A percentile compares a stretch with the other conserved stretches of the same genome.
Evolutionary conservation across 2,113 vertebrate species (phyloP).

Genomic region (Rhynchomys soricoides): DNA sequence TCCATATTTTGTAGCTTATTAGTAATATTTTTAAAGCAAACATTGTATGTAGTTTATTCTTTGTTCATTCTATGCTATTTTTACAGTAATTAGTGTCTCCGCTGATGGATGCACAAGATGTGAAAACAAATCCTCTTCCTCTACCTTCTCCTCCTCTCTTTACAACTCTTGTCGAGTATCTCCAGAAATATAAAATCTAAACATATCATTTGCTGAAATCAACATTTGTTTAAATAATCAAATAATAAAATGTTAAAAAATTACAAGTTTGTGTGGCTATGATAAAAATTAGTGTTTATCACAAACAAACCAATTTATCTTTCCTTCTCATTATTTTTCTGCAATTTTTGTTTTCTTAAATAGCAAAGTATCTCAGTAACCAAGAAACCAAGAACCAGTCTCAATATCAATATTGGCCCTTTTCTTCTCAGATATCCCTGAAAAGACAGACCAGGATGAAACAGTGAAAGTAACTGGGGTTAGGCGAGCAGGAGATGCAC

Average conservation of each 20-base stretch:
- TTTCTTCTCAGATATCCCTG: background rate
- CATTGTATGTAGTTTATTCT: background rate
- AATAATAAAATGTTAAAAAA: background rate
- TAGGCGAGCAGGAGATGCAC: too few species aligned
- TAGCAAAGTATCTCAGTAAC: background rate
- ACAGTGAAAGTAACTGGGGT: background rate
- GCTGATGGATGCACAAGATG: background rate
- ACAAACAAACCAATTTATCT: background rate
- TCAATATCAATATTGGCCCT: background rate
- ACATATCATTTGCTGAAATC: background rate
- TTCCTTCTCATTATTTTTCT: background rate
- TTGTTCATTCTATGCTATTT: background rate
- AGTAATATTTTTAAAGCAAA: background rate
- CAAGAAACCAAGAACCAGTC: background rate
- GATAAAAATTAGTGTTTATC: background rate
- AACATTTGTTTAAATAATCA: background rate
- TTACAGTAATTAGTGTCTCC: background rate
- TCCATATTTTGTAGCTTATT: slow-evolving; percentile 14
- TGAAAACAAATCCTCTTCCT: background rate
- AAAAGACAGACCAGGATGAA: background rate
- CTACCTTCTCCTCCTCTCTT: background rate
- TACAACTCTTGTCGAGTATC: background rate
- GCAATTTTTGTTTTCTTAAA: background rate
- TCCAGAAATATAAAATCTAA: background rate
- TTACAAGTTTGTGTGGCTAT: background rate